phyloP scores from a whole-genome alignment of 2,888 invertebrate genomes.

The Parascotia fuliginaria region DNA sequence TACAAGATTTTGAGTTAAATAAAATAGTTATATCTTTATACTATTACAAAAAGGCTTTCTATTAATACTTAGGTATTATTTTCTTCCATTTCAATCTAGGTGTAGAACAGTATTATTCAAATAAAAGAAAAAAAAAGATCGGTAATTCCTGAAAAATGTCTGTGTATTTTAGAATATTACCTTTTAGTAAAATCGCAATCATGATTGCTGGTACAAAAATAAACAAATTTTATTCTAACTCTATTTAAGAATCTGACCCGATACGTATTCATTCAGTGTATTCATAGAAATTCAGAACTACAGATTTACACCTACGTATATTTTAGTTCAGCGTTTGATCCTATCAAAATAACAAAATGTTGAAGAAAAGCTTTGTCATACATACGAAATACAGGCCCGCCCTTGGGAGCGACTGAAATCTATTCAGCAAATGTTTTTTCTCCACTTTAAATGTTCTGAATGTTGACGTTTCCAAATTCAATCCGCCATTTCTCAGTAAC shows the following conservation, averaged over 20 bases:
- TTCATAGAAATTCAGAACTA: neutral
- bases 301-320: neutral
- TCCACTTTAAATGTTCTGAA: constrained; percentile 45
- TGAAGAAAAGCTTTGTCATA: constrained; percentile 17
- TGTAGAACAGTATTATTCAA: no score
- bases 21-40: no score
- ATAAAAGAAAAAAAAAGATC: no score
- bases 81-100: no score
- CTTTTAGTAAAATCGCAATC: no score
- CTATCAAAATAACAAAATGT: constrained; percentile 17
- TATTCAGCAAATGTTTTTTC: constrained; percentile 54
- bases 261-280: neutral
- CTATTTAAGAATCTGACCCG: neutral
- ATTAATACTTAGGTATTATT: no score
- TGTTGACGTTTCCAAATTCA: constrained; percentile 62
- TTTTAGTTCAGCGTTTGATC: constrained; percentile 4
- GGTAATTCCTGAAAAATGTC: no score
- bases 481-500: constrained; percentile 57
- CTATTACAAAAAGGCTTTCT: no score
- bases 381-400: constrained; percentile 18
- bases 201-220: no score
- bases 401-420: constrained; percentile 40
- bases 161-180: no score
- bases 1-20: no score
- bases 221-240: neutral